phyloP scores from a whole-genome alignment of 2,113 vertebrate genomes.

The Datnioides undecimradiatus region DNA sequence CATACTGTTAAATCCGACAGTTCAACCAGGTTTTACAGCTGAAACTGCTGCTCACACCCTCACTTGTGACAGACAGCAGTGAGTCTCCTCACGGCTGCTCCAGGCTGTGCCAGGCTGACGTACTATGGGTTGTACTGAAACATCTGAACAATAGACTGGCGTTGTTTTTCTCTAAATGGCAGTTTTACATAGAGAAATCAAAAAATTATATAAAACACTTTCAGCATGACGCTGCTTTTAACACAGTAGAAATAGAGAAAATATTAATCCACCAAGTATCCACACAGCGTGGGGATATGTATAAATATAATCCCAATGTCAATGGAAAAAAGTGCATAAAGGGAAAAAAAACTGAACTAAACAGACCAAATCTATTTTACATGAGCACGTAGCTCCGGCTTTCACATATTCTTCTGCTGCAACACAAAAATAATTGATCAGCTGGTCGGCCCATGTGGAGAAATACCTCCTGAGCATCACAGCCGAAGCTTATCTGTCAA shows the following conservation, averaged over 20 bases:
- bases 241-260: background rate
- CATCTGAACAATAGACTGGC: background rate
- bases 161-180: background rate
- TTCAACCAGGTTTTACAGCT: background rate
- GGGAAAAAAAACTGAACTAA: background rate
- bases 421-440: slow-evolving; percentile 12
- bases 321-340: background rate
- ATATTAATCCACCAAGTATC: background rate
- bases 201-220: background rate
- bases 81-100: background rate
- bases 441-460: background rate
- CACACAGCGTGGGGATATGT: background rate
- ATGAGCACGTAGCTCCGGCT: background rate
- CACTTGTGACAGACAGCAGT: background rate
- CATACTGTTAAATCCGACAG: background rate
- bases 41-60: background rate
- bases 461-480: slow-evolving; percentile 14
- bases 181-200: background rate
- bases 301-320: background rate
- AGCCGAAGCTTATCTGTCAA: slow-evolving; percentile 14
- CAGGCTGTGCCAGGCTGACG: background rate
- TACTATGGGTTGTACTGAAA: background rate
- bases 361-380: background rate
- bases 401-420: slow-evolving; percentile 1
- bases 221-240: background rate